phyloP scores from a whole-genome alignment of 2,888 invertebrate species.

The Lingula anatina region DNA sequence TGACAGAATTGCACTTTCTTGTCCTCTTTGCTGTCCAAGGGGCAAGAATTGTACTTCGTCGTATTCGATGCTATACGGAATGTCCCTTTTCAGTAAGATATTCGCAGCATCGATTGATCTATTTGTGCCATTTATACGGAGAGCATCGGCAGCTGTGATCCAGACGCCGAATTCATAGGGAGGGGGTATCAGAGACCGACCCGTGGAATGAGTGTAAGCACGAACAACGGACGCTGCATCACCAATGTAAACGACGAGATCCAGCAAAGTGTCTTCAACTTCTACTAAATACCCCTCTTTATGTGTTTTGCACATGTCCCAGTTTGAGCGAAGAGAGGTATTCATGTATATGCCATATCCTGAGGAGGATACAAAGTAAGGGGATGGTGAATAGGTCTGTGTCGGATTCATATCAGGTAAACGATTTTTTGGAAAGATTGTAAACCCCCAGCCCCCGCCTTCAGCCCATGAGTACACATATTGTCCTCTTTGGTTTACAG shows the following conservation, averaged over 20 bases:
- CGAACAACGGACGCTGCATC: slow-evolving; percentile 4
- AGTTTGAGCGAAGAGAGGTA: slow-evolving; percentile 2
- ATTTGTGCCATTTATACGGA: slow-evolving; percentile 1
- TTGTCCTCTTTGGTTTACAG: no score
- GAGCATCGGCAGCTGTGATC: slow-evolving; percentile 3
- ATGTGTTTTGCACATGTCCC: neutral
- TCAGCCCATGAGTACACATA: no score
- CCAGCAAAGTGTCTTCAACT: no score
- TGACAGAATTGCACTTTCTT: neutral
- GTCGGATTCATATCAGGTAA: no score
- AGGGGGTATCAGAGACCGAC: slow-evolving; percentile 5
- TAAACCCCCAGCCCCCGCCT: no score
- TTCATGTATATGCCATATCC: slow-evolving; percentile 4
- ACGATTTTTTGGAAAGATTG: no score
- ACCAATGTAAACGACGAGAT: no score
- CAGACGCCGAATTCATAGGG: slow-evolving; percentile 7
- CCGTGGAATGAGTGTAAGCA: neutral
- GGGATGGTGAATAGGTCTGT: slow-evolving; percentile 5
- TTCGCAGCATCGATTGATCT: neutral
- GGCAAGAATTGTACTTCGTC: slow-evolving; percentile 7
- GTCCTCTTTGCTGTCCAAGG: slow-evolving; percentile 1
- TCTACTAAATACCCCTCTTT: slow-evolving; percentile 1
- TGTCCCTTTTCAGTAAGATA: slow-evolving; percentile 3
- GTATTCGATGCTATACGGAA: slow-evolving; percentile 3
- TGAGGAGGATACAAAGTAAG: slow-evolving; percentile 1